phyloP scores from a whole-genome alignment of 2,797 vertebrate species.

The Micrastur ruficollis region DNA sequence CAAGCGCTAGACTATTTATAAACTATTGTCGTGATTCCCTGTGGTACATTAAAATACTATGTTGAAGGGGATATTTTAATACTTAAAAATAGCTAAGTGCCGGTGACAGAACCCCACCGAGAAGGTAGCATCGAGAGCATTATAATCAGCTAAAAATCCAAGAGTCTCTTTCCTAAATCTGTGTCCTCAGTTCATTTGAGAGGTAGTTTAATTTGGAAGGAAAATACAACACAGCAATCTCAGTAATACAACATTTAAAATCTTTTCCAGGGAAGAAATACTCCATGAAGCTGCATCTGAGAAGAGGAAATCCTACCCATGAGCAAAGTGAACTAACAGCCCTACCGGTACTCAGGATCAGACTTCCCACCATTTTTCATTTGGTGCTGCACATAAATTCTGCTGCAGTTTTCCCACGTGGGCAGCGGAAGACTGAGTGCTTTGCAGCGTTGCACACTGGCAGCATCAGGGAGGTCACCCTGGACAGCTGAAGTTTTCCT shows the following conservation, averaged over 20 bases:
- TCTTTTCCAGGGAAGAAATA: neutral
- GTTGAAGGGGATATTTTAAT: neutral
- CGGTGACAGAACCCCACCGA: neutral
- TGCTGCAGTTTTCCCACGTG: neutral
- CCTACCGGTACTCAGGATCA: neutral
- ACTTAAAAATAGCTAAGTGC: neutral
- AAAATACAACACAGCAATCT: neutral
- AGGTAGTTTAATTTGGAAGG: neutral
- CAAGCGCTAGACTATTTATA: neutral
- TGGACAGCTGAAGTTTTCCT: neutral
- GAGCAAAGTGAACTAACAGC: neutral
- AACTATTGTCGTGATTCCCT: neutral
- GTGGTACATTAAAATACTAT: neutral
- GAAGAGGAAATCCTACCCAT: neutral
- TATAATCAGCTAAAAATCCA: neutral
- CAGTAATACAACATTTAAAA: neutral
- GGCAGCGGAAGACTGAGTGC: neutral
- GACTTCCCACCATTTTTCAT: neutral
- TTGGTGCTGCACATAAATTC: neutral
- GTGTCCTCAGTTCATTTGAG: neutral
- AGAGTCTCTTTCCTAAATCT: neutral
- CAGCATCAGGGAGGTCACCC: neutral
- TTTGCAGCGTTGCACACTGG: rapidly evolving
- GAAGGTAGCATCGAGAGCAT: neutral
- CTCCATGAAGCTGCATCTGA: neutral